A percentile compares a stretch with the other conserved stretches of the same genome.
These are phyloP conservation scores for Ptilodon capucinus DNA, from an alignment of 2,888 invertebrate genomes.

Conservation along the genomic window DNA sequence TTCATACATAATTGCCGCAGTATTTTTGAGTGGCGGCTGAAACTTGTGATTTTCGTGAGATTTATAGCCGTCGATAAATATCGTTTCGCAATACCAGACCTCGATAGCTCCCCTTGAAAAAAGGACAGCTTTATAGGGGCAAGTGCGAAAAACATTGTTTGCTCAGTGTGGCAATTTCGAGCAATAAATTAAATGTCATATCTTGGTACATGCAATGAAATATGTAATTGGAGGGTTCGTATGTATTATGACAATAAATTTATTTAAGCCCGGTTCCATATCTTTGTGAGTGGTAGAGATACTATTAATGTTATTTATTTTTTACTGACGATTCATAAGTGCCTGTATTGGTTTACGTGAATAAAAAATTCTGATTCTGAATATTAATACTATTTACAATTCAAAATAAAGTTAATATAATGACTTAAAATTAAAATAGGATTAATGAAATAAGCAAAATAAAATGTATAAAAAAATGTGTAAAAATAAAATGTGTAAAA, in stretches of 20 bases:
- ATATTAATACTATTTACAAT: too few species aligned
- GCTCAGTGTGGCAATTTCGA: slow-evolving; percentile 24
- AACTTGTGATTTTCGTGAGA: slow-evolving; percentile 13
- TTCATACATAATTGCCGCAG: background rate
- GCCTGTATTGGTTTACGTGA: too few species aligned
- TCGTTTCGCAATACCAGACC: slow-evolving; percentile 28
- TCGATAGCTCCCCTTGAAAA: slow-evolving; percentile 17
- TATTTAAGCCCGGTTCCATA: too few species aligned
- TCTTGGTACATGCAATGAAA: slow-evolving; percentile 3
- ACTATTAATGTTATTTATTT: too few species aligned
- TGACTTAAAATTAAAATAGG: too few species aligned
- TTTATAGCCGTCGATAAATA: slow-evolving; percentile 33
- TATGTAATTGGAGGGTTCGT: background rate
- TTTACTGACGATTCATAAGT: too few species aligned
- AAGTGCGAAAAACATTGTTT: slow-evolving; percentile 24
- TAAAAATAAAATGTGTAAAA: too few species aligned
- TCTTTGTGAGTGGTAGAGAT: too few species aligned
- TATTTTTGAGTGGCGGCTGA: background rate
- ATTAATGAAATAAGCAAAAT: too few species aligned
- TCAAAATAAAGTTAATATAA: too few species aligned
- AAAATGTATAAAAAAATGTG: too few species aligned
- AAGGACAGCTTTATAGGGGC: slow-evolving; percentile 20
- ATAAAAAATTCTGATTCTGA: too few species aligned
- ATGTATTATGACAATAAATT: background rate
- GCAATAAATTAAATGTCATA: slow-evolving; percentile 14